phyloP scores from a whole-genome alignment of 2,113 vertebrate genomes.

The Sclerurus mexicanus region DNA sequence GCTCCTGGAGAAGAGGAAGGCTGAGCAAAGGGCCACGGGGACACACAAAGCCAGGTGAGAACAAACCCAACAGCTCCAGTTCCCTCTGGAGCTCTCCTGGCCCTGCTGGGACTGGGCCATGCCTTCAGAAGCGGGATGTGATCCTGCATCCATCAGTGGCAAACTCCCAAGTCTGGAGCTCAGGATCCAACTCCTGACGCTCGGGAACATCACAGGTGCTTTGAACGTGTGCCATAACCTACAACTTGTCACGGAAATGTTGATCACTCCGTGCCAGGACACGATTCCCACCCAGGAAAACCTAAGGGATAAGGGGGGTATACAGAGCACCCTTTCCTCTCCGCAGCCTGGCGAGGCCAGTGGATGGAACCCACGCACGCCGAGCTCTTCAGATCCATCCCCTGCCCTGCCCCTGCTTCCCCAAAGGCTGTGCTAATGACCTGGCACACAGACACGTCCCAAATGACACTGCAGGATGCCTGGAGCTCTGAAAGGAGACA shows the following conservation, averaged over 20 bases:
- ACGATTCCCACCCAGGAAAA: not conserved
- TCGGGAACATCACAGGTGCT: not conserved
- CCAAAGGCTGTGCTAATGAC: not conserved
- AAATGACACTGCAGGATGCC: conserved; percentile 23
- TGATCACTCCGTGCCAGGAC: not conserved
- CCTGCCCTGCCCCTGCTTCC: not conserved
- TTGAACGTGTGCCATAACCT: not conserved
- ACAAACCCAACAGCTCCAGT: not conserved
- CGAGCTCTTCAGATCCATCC: not conserved
- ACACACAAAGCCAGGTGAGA: not conserved
- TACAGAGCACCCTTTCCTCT: not conserved
- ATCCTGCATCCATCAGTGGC: not conserved
- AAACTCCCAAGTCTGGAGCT: not conserved
- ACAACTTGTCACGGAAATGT: not conserved
- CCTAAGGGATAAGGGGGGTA: not conserved
- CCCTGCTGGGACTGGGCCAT: not conserved
- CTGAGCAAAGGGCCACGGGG: not conserved
- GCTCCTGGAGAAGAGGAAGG: conserved; percentile 12
- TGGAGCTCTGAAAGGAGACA: conserved; percentile 43
- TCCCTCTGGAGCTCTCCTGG: not conserved
- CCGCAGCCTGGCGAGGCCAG: not conserved
- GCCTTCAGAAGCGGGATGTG: not conserved
- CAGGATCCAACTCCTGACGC: not conserved
- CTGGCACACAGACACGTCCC: conserved; percentile 12
- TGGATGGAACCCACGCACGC: not conserved